Conservation (phyloP, 2,113 vertebrate species). For the pig (Sus scrofa) region DNA sequence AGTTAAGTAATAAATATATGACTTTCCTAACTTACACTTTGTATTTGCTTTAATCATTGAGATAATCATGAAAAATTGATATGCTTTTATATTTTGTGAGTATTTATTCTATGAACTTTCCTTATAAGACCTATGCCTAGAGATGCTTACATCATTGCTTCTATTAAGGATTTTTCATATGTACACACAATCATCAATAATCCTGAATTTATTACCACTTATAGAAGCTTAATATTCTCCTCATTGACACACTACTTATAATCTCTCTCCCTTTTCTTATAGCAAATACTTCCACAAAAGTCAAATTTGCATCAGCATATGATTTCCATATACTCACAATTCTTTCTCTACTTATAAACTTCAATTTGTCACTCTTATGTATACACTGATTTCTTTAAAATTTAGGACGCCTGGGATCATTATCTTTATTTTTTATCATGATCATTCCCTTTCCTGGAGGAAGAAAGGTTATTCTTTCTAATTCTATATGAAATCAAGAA, state of each 20-base stretch:
- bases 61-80: not conserved
- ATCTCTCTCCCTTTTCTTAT: not conserved
- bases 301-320: not conserved
- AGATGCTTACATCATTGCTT: not conserved
- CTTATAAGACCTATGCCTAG: not conserved
- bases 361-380: not conserved
- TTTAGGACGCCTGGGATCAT: not conserved
- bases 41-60: not conserved
- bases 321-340: not conserved
- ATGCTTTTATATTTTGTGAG: not conserved
- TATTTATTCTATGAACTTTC: not conserved
- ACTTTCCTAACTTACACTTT: not conserved
- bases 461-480: not conserved
- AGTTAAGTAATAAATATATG: not conserved
- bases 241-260: not conserved
- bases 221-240: not conserved
- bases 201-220: not conserved
- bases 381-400: slow-evolving; percentile 7
- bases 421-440: not conserved
- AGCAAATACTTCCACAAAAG: not conserved
- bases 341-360: slow-evolving; percentile 4
- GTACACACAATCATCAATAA: not conserved
- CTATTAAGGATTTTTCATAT: not conserved
- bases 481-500: slow-evolving; percentile 33
- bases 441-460: not conserved